Evolutionary conservation across 2,113 vertebrate genomes (phyloP).

Genomic region (Rhinolophus ferrumequinum): DNA sequence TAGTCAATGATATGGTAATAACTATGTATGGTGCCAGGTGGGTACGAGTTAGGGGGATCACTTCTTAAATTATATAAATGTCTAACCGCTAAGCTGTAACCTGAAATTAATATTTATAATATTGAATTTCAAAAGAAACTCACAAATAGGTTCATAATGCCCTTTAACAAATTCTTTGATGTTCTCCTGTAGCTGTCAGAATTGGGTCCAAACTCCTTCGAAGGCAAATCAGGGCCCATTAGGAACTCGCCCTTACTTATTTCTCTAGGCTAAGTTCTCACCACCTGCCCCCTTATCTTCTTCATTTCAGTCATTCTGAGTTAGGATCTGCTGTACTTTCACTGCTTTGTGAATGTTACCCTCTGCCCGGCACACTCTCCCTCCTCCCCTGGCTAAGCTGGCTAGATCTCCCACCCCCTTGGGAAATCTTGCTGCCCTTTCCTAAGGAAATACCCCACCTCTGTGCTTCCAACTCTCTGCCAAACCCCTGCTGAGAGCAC

Average conservation of each 20-base stretch:
- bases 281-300: neutral
- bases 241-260: neutral
- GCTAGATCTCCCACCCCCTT: neutral
- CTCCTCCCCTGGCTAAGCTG: neutral
- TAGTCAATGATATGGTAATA: too few species aligned
- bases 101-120: too few species aligned
- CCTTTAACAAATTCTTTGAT: neutral
- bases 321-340: neutral
- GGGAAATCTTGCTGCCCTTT: neutral
- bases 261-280: neutral
- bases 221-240: neutral
- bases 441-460: neutral
- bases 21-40: too few species aligned
- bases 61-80: too few species aligned
- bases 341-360: neutral
- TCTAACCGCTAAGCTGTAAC: too few species aligned
- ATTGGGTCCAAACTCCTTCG: neutral
- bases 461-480: neutral
- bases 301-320: neutral
- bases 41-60: too few species aligned
- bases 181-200: neutral
- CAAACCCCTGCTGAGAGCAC: neutral
- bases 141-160: neutral
- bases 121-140: too few species aligned
- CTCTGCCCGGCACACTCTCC: neutral